Evolutionary conservation across 1,140 invertebrate genomes (phyloP), one percentile per base, ranked within the genome.

Genomic region (Caenorhabditis briggsae): DNA sequence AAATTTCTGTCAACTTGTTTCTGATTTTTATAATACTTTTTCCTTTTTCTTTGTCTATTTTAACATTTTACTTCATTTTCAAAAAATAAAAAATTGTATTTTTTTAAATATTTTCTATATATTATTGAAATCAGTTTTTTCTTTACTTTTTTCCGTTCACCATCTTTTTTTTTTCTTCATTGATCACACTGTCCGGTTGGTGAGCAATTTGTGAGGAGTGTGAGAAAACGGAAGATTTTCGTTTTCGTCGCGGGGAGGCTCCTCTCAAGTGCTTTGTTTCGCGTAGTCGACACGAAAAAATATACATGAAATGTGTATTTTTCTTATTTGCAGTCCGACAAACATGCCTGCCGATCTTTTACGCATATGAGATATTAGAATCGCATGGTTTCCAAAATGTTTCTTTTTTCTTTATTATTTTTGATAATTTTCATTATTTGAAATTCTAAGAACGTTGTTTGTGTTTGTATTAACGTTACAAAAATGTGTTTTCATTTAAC

Each of bases 171-270:
- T 70, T 70, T 70, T 50, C 41, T 43, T 50, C n/a, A 78, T 43
- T 78, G 70, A 50, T 53, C 46, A 41, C 33, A 33, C 33, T 33
- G 70, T 78, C 70, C 70, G 70, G 70, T 78, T 78, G 11, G 70
- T 50, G 70, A 78, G 46, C 70, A 78, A 50, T 50, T 23, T 78
- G 64, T 70, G 12, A 46, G 11, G 59, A 5, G 70, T 78, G 46
- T 14, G 70, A 70, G 65, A 70, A n/a, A 78, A 50, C 43, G 70
- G 70, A 78, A 78, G 70, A 78, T 78, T 78, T 33, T 78, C 70
- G n/a, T 78, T 78, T 78, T 78, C 70, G 70, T 78, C 70, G 70
- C 70, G 33, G 46, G 53, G 43, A 23, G 46, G 65, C 46, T 8
- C 18, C 6, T 14, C 33, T 43, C 46, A 78, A 50, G 70, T 78